phyloP scores from a whole-genome alignment of 2,113 vertebrate species.

The Channa argus region DNA sequence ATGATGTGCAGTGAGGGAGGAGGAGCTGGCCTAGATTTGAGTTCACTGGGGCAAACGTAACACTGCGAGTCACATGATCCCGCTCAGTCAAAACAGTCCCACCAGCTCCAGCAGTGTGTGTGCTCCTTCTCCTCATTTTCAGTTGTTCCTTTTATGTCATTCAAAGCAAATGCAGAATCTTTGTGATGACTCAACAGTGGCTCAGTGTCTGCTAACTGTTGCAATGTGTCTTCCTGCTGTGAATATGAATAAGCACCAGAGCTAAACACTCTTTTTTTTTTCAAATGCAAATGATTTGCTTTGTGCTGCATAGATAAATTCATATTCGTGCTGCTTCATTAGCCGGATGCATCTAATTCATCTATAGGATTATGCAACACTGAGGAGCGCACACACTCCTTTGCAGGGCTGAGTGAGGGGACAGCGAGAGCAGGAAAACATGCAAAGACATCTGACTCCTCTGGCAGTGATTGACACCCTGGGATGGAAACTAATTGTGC shows the following conservation, averaged over 20 bases:
- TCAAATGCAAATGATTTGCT: not conserved
- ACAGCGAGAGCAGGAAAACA: too few relatives aligned
- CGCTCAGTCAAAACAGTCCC: constrained; percentile 23
- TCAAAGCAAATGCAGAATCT: not conserved
- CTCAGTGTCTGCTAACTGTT: not conserved
- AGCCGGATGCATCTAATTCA: not conserved
- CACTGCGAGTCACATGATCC: constrained; percentile 31
- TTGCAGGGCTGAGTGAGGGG: not conserved
- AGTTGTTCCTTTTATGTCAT: not conserved
- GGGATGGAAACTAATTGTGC: too few relatives aligned
- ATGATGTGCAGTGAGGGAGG: constrained; percentile 33
- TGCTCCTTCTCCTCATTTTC: too few relatives aligned
- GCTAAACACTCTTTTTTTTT: not conserved
- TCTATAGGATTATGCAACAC: not conserved
- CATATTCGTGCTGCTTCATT: not conserved
- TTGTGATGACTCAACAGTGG: not conserved
- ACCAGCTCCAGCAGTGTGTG: not conserved
- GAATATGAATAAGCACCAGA: not conserved
- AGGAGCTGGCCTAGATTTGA: constrained; percentile 47
- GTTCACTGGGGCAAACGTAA: constrained; percentile 11
- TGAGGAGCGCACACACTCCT: too few relatives aligned
- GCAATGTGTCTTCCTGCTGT: too few relatives aligned
- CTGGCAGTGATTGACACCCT: too few relatives aligned
- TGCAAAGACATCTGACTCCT: too few relatives aligned
- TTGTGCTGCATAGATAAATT: not conserved